Conservation (phyloP, 2,888 invertebrate species). For the Campopleginae sp. region DNA sequence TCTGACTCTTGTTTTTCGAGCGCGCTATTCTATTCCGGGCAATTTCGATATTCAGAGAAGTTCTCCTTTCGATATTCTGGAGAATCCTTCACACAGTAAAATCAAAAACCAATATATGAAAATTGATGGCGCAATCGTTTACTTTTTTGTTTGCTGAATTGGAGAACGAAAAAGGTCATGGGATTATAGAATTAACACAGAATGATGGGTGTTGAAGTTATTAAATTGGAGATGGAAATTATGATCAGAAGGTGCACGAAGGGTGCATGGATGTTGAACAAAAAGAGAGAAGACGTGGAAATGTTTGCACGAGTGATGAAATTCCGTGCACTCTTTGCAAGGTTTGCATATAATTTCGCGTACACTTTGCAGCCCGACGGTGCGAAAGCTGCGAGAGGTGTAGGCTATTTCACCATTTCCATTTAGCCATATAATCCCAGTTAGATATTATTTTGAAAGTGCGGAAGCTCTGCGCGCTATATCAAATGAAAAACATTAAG, state of each 20-base stretch:
- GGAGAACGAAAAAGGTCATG: not conserved
- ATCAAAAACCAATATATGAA: not conserved
- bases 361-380: constrained; percentile 56
- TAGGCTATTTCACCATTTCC: constrained; percentile 79
- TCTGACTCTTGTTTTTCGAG: not conserved
- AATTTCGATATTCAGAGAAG: not conserved
- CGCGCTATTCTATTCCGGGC: not conserved
- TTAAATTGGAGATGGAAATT: not conserved
- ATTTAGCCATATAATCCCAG: constrained; percentile 79
- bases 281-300: constrained; percentile 9
- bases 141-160: constrained; percentile 15
- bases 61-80: not conserved
- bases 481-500: constrained; percentile 49
- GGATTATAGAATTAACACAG: not conserved
- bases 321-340: constrained; percentile 61
- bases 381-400: constrained; percentile 74
- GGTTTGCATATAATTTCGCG: constrained; percentile 79
- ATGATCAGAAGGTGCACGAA: not conserved
- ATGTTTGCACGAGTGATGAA: constrained; percentile 35
- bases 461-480: not conserved
- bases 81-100: not conserved
- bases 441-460: constrained; percentile 81
- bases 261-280: not conserved
- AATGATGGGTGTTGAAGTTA: not conserved
- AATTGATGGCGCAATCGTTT: constrained; percentile 18